phyloP scores from a whole-genome alignment of 1,140 invertebrate species.

The Megathymus violae region DNA sequence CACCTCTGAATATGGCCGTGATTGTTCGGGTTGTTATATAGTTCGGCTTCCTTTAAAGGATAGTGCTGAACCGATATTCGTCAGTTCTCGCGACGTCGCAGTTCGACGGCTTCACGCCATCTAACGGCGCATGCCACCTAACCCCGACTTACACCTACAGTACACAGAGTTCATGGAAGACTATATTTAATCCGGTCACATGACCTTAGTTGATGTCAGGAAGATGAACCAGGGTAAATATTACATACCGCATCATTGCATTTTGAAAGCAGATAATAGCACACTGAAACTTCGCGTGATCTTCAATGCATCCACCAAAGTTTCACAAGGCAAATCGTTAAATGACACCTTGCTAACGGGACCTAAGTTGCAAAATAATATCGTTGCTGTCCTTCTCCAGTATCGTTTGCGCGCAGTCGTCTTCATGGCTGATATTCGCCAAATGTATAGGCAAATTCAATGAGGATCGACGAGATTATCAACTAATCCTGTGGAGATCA shows the following conservation, averaged over 20 bases:
- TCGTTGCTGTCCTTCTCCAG: conserved; percentile 22
- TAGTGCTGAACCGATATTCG: neutral
- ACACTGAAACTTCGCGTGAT: conserved; percentile 25
- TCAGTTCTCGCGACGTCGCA: conserved; percentile 1
- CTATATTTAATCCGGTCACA: conserved; percentile 17
- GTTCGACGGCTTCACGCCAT: neutral
- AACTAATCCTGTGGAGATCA: conserved; percentile 10
- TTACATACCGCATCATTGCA: conserved; percentile 25
- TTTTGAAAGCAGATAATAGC: conserved; percentile 12
- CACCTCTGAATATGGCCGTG: conserved; percentile 9
- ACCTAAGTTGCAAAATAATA: conserved; percentile 32
- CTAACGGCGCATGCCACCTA: neutral
- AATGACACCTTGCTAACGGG: conserved; percentile 27
- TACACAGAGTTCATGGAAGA: conserved; percentile 15
- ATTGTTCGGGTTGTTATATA: conserved; percentile 26
- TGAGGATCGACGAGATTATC: conserved; percentile 2
- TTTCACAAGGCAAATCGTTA: conserved; percentile 11
- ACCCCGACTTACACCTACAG: neutral
- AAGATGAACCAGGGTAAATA: neutral
- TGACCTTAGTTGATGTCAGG: neutral
- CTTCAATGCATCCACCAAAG: conserved; percentile 24
- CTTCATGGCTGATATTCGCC: conserved; percentile 28
- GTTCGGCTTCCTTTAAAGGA: conserved; percentile 37
- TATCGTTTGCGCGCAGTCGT: conserved; percentile 29
- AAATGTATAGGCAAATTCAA: conserved; percentile 25